These are phyloP conservation scores for Neotoxoptera formosana DNA, from an alignment of 1,140 invertebrate genomes.

Conservation along the genomic window DNA sequence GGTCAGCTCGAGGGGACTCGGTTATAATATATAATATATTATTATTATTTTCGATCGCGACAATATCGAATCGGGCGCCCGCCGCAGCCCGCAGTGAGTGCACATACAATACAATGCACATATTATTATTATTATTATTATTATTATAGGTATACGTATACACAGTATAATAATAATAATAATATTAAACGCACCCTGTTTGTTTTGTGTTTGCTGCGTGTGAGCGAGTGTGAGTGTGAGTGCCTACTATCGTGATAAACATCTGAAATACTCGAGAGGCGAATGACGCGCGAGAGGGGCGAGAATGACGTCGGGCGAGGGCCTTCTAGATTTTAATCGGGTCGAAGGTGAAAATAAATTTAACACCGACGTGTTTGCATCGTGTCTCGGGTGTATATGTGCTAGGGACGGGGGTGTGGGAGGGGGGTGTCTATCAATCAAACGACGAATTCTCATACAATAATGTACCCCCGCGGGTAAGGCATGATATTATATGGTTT, in stretches of 20 bases:
- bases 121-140: too few species aligned
- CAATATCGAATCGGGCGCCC: constrained; percentile 40
- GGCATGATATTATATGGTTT: neutral
- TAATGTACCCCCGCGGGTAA: neutral
- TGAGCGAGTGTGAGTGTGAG: too few species aligned
- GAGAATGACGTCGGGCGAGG: neutral
- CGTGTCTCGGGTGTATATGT: neutral
- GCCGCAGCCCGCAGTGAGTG: neutral
- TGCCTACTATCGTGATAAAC: constrained; percentile 16
- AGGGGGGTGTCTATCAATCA: neutral
- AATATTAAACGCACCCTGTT: neutral
- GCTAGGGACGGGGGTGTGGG: too few species aligned
- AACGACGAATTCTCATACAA: neutral
- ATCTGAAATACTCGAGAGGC: constrained; percentile 15
- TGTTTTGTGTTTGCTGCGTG: constrained; percentile 13
- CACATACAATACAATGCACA: neutral
- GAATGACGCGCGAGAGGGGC: too few species aligned
- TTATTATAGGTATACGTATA: too few species aligned
- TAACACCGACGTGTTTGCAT: constrained; percentile 17
- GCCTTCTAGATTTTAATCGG: constrained; percentile 20
- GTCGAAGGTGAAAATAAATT: constrained; percentile 27
- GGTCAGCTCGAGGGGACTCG: neutral
- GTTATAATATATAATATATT: neutral
- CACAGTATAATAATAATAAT: too few species aligned
- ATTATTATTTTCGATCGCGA: constrained; percentile 31